Conservation (phyloP, 1,140 invertebrate genomes). For the Rhagoletis pomonella region DNA sequence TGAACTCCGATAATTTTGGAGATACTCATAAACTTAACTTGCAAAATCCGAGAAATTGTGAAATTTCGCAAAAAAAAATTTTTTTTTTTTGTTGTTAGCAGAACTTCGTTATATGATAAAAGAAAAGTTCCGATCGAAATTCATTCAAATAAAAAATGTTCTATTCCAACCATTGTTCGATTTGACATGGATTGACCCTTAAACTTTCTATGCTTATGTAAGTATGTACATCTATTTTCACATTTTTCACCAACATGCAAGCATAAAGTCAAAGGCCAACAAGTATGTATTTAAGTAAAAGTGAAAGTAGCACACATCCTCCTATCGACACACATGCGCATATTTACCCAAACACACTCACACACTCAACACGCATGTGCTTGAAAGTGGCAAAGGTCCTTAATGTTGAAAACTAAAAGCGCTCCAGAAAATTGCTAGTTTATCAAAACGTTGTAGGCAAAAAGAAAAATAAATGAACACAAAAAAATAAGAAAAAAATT, state of each 20-base stretch:
- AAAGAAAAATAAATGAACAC: not conserved
- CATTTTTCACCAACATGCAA: not conserved
- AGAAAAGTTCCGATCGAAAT: too few species aligned
- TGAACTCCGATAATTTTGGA: too few species aligned
- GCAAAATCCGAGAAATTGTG: too few species aligned
- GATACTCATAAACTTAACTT: not conserved
- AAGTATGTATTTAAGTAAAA: not conserved
- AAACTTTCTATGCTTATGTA: too few species aligned
- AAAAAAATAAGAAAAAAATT: not conserved
- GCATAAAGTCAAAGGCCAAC: conserved; percentile 2
- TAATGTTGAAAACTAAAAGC: conserved; percentile 5
- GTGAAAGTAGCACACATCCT: not conserved
- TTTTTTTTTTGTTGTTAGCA: too few species aligned
- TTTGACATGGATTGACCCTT: too few species aligned
- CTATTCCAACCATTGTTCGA: too few species aligned
- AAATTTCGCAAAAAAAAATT: too few species aligned
- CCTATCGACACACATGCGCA: not conserved
- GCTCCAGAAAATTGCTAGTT: conserved; percentile 34
- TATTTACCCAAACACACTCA: not conserved
- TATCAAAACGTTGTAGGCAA: not conserved
- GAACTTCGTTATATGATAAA: too few species aligned
- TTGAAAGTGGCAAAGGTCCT: conserved; percentile 38
- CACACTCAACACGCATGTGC: not conserved
- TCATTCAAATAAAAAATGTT: too few species aligned
- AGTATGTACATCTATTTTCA: too few species aligned